A percentile compares a stretch with the other conserved stretches of the same genome.
Evolutionary conservation across 2,113 vertebrate genomes (phyloP).

Genomic region (Brienomyrus brachyistius): DNA sequence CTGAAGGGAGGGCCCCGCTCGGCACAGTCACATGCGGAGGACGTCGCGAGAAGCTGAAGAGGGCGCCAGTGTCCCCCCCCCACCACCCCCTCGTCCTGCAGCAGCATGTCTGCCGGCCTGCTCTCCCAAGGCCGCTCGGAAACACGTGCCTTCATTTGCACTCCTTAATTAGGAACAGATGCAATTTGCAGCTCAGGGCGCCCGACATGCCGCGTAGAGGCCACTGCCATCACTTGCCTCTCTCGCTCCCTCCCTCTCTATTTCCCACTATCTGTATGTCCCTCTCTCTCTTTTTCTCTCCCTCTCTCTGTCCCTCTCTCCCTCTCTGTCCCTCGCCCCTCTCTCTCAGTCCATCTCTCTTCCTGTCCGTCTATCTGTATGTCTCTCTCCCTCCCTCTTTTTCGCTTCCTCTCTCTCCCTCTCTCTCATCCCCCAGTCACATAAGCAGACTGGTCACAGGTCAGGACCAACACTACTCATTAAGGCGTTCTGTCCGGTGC

Average conservation of each 20-base stretch:
- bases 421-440: not conserved
- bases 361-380: too few relatives aligned
- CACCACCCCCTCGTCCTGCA: slow-evolving; percentile 26
- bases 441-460: slow-evolving; percentile 39
- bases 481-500: slow-evolving; percentile 30
- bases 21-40: not conserved
- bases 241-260: not conserved
- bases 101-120: slow-evolving; percentile 33
- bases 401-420: too few relatives aligned
- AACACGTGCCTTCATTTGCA: slow-evolving; percentile 59
- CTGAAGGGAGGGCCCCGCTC: not conserved
- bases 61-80: not conserved
- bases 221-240: not conserved
- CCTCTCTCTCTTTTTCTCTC: not conserved
- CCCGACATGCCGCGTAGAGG: slow-evolving; percentile 1
- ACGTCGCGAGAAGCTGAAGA: not conserved
- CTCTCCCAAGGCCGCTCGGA: slow-evolving; percentile 44
- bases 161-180: slow-evolving; percentile 61
- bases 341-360: not conserved
- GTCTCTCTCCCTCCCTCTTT: too few relatives aligned
- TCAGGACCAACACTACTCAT: slow-evolving; percentile 42
- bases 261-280: not conserved
- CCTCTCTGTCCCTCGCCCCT: not conserved
- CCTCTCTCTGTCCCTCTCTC: not conserved
- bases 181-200: slow-evolving; percentile 38